Conservation (phyloP, 2,113 vertebrate genomes). For the Podarcis raffonei region DNA sequence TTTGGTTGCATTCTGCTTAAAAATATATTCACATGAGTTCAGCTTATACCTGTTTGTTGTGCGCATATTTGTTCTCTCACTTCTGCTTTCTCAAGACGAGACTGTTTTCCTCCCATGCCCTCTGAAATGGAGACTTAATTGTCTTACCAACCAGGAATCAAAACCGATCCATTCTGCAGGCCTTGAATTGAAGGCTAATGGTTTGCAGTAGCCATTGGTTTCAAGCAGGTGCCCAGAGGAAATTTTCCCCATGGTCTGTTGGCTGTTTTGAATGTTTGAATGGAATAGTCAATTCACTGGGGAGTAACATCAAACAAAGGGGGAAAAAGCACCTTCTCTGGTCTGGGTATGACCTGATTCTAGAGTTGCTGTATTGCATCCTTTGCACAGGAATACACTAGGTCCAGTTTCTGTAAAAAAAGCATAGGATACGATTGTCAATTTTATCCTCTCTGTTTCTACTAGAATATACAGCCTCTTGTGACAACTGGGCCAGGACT, state of each 20-base stretch:
- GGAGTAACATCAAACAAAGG: slow-evolving; percentile 68
- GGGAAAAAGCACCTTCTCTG: background rate
- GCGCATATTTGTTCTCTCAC: background rate
- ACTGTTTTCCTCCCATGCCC: background rate
- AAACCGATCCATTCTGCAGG: slow-evolving; percentile 18
- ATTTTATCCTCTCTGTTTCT: slow-evolving; percentile 19
- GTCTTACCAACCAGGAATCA: background rate
- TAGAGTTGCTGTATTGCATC: background rate
- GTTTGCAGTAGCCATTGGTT: slow-evolving; percentile 80
- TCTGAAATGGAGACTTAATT: background rate
- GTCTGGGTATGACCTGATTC: background rate
- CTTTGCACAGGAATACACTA: background rate
- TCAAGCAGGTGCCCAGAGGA: slow-evolving; percentile 78
- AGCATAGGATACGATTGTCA: slow-evolving; percentile 5
- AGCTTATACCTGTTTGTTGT: background rate
- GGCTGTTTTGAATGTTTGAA: slow-evolving; percentile 63
- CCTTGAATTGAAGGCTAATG: slow-evolving; percentile 80
- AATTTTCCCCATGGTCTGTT: slow-evolving; percentile 75
- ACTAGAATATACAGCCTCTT: slow-evolving; percentile 57
- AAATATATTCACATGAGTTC: background rate
- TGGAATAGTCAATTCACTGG: slow-evolving; percentile 73
- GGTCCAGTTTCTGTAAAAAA: background rate
- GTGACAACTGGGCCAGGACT: slow-evolving; percentile 19
- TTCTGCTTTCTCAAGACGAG: background rate
- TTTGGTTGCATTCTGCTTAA: background rate